Base-by-base conservation (phyloP, 1,140 invertebrate species). In the Euwallacea fornicatus region DNA sequence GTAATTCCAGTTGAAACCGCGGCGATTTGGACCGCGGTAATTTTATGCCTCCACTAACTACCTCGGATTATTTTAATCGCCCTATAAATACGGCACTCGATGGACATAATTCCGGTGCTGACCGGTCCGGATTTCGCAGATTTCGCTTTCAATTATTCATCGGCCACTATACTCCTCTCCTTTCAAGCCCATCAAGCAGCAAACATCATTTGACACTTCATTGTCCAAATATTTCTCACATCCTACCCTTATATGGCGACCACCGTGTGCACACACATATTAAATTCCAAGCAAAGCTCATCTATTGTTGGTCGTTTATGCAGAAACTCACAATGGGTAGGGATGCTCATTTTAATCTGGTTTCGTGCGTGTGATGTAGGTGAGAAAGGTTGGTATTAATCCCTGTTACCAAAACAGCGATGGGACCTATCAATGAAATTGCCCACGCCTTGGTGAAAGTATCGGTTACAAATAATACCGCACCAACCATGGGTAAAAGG, bases 211-310 rank as follows among this genome's bases (percentile, higher is more conserved):
- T 33, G 21, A 33, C 21, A 33, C 21, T 33, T 33, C 21, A 33
- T 33, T 65, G 62, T 65, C 62, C 46, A 65, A 65, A 65, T 65
- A 65, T 65, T 65, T 65, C 33, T 65, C 62, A n/a, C 46, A 16
- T 65, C 3, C 8, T 10, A 9, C 43, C 11, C 43, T 41, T n/a
- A 65, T 16, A n/a, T 21, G 42, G 16, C 62, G 43, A 47, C 46
- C 62, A 47, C 46, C 62, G n/a, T 44, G 15, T 66, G 21, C 64
- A 10, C 46, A 55, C 21, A 50, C n/a, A 53, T 66, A 66, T 66
- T 66, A 66, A 56, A 53, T 66, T 66, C 41, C 64, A 53, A 33
- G 21, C 46, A 10, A n/a, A 9, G 11, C 33, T 21, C 44, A 66
- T n/a, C n/a, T 53, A 66, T 66, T 66, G 15, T 42, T 10, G 21